Conservation (phyloP, 2,113 vertebrate genomes). For the Tupaia chinensis region DNA sequence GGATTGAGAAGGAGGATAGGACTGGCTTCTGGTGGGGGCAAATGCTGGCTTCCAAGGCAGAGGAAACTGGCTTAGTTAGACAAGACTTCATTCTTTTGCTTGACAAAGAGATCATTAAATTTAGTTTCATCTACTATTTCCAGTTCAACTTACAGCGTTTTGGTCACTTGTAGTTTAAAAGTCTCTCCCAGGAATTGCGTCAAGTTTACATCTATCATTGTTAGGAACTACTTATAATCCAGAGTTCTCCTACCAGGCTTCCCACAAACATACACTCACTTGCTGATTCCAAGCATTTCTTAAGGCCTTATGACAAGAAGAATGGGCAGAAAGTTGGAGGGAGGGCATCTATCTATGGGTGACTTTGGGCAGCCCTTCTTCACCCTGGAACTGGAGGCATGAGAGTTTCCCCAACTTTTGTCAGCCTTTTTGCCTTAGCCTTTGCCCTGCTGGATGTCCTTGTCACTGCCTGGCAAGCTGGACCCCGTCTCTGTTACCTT, state of each 20-base stretch:
- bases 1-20: not conserved
- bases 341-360: fast-evolving
- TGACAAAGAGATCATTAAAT: not conserved
- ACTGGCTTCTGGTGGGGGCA: not conserved
- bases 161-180: constrained; percentile 14
- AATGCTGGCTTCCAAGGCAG: not conserved
- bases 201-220: not conserved
- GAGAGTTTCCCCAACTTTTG: not conserved
- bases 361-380: not conserved
- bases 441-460: not conserved
- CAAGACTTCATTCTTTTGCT: not conserved
- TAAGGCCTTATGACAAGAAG: not conserved
- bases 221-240: not conserved
- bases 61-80: not conserved
- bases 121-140: not conserved
- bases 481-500: too few species aligned
- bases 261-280: fast-evolving
- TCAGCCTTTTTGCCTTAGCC: not conserved
- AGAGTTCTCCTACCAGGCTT: not conserved
- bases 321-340: not conserved
- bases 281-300: not conserved
- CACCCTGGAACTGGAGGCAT: not conserved
- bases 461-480: too few species aligned
- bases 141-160: not conserved
- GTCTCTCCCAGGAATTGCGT: not conserved